Conservation (phyloP, 2,113 vertebrate species). For the Salminus brasiliensis region DNA sequence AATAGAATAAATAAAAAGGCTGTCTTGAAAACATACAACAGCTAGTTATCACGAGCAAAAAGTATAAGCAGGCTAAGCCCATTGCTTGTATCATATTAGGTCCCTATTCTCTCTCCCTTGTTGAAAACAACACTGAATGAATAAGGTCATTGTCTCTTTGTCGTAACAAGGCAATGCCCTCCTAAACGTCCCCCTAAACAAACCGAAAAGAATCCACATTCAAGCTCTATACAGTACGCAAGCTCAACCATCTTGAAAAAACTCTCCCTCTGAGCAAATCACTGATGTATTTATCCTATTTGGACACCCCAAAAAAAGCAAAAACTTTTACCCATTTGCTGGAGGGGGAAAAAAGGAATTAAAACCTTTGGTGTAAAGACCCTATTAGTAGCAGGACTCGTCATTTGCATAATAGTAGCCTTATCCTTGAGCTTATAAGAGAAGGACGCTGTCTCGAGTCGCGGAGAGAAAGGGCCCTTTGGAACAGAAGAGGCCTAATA, state of each 20-base stretch:
- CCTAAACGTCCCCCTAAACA: constrained; percentile 44
- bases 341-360: constrained; percentile 72
- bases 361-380: constrained; percentile 79
- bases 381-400: constrained; percentile 82
- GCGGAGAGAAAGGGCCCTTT: constrained; percentile 61
- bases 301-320: constrained; percentile 74
- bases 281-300: constrained; percentile 81
- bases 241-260: constrained; percentile 65
- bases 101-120: constrained; percentile 36
- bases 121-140: constrained; percentile 48
- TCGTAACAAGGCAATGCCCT: constrained; percentile 31
- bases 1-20: background rate
- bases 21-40: background rate
- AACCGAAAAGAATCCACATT: constrained; percentile 44
- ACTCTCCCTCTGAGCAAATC: constrained; percentile 66
- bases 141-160: constrained; percentile 38
- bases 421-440: constrained; percentile 78
- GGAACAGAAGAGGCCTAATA: constrained; percentile 66
- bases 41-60: background rate
- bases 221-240: constrained; percentile 42
- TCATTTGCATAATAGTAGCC: constrained; percentile 83
- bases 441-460: constrained; percentile 74
- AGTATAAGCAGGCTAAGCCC: background rate
- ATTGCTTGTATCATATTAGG: constrained; percentile 50
- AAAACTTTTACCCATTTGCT: constrained; percentile 80